Evolutionary conservation across 2,113 vertebrate species (phyloP).

Genomic region (Phalacrocorax pelagicus): DNA sequence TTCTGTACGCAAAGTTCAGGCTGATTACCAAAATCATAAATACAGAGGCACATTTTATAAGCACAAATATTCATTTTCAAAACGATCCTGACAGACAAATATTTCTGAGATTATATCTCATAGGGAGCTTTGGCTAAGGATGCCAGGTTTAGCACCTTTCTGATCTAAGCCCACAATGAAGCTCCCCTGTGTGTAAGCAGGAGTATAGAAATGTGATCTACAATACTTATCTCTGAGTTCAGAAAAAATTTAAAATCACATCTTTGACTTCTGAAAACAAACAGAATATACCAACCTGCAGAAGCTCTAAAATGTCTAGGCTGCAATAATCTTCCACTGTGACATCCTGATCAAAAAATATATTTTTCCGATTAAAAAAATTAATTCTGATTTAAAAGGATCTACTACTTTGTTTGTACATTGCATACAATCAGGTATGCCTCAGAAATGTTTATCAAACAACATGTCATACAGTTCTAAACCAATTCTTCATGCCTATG

Average conservation of each 20-base stretch:
- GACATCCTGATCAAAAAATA: not conserved
- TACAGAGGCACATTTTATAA: not conserved
- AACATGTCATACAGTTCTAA: not conserved
- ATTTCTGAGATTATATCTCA: not conserved
- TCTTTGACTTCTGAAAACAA: not conserved
- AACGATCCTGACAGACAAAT: not conserved
- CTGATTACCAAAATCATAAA: not conserved
- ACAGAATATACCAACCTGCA: not conserved
- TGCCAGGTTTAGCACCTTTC: not conserved
- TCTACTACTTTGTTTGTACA: not conserved
- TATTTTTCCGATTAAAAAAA: not conserved
- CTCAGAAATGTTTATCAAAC: slow-evolving; percentile 54
- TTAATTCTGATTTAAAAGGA: not conserved
- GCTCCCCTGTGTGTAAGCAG: not conserved
- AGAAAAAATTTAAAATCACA: not conserved
- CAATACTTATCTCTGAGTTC: not conserved
- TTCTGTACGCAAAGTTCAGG: not conserved
- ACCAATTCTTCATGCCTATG: slow-evolving; percentile 2
- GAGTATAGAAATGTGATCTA: not conserved
- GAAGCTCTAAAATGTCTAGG: not conserved
- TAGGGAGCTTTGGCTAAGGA: not conserved
- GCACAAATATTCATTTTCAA: not conserved
- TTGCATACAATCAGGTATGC: not conserved
- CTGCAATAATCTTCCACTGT: not conserved
- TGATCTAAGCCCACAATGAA: not conserved